phyloP scores from a whole-genome alignment of 2,888 invertebrate genomes.

The Thymelicus sylvestris region DNA sequence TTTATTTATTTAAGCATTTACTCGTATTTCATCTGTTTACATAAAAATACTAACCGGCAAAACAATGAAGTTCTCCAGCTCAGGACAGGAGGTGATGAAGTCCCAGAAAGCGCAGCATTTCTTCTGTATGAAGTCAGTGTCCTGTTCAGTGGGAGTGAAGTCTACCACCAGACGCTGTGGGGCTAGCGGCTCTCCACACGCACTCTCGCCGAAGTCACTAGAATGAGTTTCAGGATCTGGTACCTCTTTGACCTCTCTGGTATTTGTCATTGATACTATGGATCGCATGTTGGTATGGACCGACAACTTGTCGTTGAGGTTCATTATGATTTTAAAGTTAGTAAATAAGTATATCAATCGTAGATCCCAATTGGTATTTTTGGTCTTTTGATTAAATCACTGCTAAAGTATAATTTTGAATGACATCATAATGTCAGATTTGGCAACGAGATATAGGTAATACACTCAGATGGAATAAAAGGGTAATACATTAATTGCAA shows the following conservation, averaged over 20 bases:
- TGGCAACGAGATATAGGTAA: no score
- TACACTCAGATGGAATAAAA: no score
- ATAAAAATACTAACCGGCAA: constrained; percentile 40
- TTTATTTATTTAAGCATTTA: no score
- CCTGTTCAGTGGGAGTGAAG: constrained; percentile 50
- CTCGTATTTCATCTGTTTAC: no score
- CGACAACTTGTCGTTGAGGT: constrained; percentile 8
- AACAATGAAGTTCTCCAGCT: constrained; percentile 43
- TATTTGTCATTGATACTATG: not conserved
- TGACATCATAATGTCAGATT: not conserved
- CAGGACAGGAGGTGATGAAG: constrained; percentile 44
- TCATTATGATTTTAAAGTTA: not conserved
- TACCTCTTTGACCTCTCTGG: not conserved
- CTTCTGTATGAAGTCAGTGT: constrained; percentile 45
- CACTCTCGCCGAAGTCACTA: constrained; percentile 44
- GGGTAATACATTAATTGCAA: no score
- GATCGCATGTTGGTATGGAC: not conserved
- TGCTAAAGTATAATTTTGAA: not conserved
- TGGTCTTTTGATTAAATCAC: not conserved
- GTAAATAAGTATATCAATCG: not conserved
- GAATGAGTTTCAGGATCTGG: not conserved
- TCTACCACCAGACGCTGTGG: constrained; percentile 53
- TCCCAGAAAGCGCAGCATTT: constrained; percentile 56
- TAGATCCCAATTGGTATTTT: no score
- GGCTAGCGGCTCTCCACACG: constrained; percentile 50